phyloP scores from a whole-genome alignment of 2,113 vertebrate genomes.

The Micromys minutus region DNA sequence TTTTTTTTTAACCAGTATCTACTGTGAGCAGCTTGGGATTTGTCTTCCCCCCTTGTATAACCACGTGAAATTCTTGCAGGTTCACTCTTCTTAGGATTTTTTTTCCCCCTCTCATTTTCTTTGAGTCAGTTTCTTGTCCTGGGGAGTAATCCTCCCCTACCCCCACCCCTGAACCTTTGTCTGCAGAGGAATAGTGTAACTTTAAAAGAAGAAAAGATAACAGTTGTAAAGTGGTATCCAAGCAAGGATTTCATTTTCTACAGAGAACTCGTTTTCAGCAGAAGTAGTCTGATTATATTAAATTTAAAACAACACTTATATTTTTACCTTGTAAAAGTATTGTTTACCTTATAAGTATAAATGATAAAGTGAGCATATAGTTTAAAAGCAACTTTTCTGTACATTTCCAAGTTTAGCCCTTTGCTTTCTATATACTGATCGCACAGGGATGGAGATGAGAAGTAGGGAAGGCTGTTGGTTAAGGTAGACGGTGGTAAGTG shows the following conservation, averaged over 20 bases:
- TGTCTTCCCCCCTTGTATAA: not conserved
- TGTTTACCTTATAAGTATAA: not conserved
- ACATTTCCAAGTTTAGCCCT: conserved; percentile 30
- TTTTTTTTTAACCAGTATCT: not conserved
- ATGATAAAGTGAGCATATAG: too few relatives aligned
- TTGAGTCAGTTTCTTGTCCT: conserved; percentile 8
- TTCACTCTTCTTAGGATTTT: not conserved
- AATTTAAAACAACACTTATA: conserved; percentile 28
- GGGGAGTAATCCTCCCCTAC: not conserved
- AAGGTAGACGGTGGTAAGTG: conserved; percentile 18
- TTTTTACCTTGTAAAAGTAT: not conserved
- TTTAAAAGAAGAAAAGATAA: conserved; percentile 43
- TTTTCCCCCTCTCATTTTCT: not conserved
- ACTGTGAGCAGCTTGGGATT: conserved; percentile 16
- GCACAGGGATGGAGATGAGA: not conserved
- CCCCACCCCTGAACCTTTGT: not conserved
- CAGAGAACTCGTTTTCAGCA: conserved; percentile 39
- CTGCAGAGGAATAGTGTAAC: not conserved
- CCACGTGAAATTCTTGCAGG: not conserved
- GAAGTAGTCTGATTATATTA: conserved; percentile 9
- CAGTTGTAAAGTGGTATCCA: not conserved
- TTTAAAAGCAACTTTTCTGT: not conserved
- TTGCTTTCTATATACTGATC: conserved; percentile 14
- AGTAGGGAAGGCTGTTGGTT: not conserved
- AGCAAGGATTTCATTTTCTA: conserved; percentile 17